Percentiles rank a stretch among this genome's conserved stretches.
Conservation (phyloP, 2,888 invertebrate genomes). For the Bugulina stolonifera region DNA sequence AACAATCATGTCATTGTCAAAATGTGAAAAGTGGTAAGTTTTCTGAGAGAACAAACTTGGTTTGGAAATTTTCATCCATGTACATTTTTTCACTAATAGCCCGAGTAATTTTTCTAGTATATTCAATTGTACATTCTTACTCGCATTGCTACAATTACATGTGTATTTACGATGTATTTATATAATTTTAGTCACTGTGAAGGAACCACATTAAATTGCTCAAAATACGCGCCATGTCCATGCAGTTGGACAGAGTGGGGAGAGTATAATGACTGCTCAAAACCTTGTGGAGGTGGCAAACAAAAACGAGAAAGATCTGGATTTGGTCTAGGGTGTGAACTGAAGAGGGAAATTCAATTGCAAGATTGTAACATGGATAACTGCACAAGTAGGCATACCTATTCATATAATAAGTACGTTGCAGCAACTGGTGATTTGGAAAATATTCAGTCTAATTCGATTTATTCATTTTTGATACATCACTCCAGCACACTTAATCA, state of each 20-base stretch:
- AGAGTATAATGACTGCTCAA: not conserved
- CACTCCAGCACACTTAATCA: too few species aligned
- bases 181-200: not conserved
- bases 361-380: conserved; percentile 1
- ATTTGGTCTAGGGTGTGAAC: not conserved
- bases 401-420: too few species aligned
- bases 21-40: conserved; percentile 16
- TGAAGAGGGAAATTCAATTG: not conserved
- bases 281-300: conserved; percentile 14
- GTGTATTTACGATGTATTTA: too few species aligned
- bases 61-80: too few species aligned
- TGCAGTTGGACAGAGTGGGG: conserved; percentile 6
- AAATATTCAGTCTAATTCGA: too few species aligned
- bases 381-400: conserved; percentile 3
- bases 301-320: not conserved
- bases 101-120: too few species aligned
- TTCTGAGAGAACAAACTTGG: too few species aligned
- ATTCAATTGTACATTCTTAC: too few species aligned
- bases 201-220: not conserved
- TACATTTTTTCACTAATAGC: too few species aligned
- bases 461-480: too few species aligned
- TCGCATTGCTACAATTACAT: too few species aligned
- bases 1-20: not conserved
- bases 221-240: not conserved
- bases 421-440: too few species aligned